Percentiles rank a stretch among this genome's conserved stretches.
phyloP scores from a whole-genome alignment of 2,888 invertebrate genomes.

The Chrysomela aeneicollis region DNA sequence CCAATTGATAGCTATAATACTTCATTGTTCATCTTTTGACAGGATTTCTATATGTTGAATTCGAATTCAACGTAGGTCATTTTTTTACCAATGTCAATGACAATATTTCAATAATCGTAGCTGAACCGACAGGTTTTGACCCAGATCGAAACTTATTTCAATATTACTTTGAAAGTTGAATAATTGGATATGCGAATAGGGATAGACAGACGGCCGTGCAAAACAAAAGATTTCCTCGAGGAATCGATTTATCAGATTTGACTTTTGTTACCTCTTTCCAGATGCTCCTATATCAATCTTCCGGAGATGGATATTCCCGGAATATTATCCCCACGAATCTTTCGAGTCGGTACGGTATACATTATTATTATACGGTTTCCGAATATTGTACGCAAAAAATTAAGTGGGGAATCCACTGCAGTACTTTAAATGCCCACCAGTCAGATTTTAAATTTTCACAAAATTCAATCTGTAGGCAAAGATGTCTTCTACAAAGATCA shows the following conservation, averaged over 20 bases:
- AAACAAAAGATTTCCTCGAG: slow-evolving; percentile 39
- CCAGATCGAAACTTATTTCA: slow-evolving; percentile 43
- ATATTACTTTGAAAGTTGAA: slow-evolving; percentile 43
- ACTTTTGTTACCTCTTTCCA: slow-evolving; percentile 38
- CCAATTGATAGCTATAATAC: no score
- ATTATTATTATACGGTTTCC: background rate
- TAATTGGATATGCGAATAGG: slow-evolving; percentile 39
- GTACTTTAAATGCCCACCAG: no score
- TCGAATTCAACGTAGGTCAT: no score
- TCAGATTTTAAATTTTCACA: no score
- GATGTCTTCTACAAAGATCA: no score
- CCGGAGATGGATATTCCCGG: slow-evolving; percentile 31
- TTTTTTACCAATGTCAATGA: background rate
- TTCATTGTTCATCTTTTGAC: no score
- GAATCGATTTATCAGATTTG: slow-evolving; percentile 42
- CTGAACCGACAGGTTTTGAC: slow-evolving; percentile 31
- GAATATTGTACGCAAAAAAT: no score
- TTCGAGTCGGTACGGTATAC: background rate
- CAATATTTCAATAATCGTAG: slow-evolving; percentile 35
- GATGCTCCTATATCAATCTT: slow-evolving; percentile 39
- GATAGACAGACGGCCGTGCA: slow-evolving; percentile 33
- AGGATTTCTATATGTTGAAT: no score
- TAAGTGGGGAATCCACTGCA: no score
- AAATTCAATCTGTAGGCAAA: no score
- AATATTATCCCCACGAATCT: slow-evolving; percentile 20